A percentile compares a stretch with the other conserved stretches of the same genome.
phyloP scores from a whole-genome alignment of 2,113 vertebrate species.

The Sinocyclocheilus anophthalmus region DNA sequence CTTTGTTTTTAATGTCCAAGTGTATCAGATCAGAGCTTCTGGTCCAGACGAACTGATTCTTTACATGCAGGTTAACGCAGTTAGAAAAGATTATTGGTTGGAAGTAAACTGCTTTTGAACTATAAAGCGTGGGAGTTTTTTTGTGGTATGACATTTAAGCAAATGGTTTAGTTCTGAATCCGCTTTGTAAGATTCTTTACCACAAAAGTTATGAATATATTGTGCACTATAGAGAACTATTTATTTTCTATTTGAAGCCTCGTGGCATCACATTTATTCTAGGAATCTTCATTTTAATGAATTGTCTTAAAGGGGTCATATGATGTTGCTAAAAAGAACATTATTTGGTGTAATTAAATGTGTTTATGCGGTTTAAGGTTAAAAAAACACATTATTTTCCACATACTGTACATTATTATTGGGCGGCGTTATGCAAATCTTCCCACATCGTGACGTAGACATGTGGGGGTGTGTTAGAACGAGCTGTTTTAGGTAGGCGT shows the following conservation, averaged over 20 bases:
- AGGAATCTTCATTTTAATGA: neutral
- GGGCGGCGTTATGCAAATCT: too few species aligned
- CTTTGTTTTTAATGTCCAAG: constrained; percentile 15
- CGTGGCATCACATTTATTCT: neutral
- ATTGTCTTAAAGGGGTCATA: neutral
- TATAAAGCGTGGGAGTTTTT: neutral
- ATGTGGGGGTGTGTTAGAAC: too few species aligned
- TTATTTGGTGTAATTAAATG: too few species aligned
- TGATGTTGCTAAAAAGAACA: too few species aligned
- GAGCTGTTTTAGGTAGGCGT: too few species aligned
- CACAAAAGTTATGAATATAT: neutral
- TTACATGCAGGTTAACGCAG: constrained; percentile 22
- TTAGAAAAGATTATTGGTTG: constrained; percentile 23
- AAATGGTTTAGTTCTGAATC: neutral
- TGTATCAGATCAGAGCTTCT: constrained; percentile 17
- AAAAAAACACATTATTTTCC: too few species aligned
- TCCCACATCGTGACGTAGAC: too few species aligned
- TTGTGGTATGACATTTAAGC: neutral
- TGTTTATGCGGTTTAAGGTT: too few species aligned
- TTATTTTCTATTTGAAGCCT: neutral
- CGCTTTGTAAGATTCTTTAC: neutral
- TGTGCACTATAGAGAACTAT: neutral
- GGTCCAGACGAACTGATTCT: neutral
- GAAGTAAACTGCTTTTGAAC: constrained; percentile 33
- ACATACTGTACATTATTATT: too few species aligned